These are phyloP conservation scores for Polyploca ridens DNA, from an alignment of 2,888 invertebrate genomes.

Conservation along the genomic window DNA sequence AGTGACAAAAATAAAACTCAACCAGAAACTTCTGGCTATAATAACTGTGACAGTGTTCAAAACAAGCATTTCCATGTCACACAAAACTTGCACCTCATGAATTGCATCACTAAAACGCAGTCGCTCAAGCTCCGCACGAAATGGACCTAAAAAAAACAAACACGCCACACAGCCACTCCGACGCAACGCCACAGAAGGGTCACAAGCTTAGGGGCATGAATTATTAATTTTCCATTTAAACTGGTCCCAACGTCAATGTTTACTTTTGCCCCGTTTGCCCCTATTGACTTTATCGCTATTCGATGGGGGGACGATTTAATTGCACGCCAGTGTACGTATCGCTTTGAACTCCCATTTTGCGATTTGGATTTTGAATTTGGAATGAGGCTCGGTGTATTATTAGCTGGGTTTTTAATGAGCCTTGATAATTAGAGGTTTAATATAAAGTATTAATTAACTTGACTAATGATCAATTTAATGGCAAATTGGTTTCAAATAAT, in stretches of 20 bases:
- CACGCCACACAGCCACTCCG: slow-evolving; percentile 6
- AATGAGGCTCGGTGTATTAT: slow-evolving; percentile 1
- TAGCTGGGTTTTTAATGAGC: neutral
- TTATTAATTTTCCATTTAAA: slow-evolving; percentile 52
- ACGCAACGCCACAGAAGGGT: slow-evolving; percentile 8
- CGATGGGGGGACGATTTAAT: slow-evolving; percentile 19
- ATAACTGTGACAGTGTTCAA: neutral
- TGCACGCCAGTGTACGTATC: slow-evolving; percentile 15
- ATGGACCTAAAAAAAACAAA: slow-evolving; percentile 12
- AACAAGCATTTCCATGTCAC: neutral
- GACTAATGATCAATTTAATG: neutral
- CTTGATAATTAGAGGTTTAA: neutral
- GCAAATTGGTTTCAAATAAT: neutral
- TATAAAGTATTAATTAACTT: neutral
- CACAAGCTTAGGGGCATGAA: slow-evolving; percentile 34
- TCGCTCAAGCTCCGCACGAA: neutral
- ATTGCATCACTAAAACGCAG: slow-evolving; percentile 1
- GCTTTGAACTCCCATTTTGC: slow-evolving; percentile 6
- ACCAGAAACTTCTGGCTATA: neutral
- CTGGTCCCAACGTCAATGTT: slow-evolving; percentile 24
- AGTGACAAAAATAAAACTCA: neutral
- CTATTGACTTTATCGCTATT: slow-evolving; percentile 31
- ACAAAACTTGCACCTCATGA: neutral
- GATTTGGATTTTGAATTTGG: slow-evolving; percentile 10
- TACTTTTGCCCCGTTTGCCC: slow-evolving; percentile 18